Evolutionary conservation across 2,888 invertebrate genomes (phyloP).

Genomic region (Tetramorium bicarinatum): DNA sequence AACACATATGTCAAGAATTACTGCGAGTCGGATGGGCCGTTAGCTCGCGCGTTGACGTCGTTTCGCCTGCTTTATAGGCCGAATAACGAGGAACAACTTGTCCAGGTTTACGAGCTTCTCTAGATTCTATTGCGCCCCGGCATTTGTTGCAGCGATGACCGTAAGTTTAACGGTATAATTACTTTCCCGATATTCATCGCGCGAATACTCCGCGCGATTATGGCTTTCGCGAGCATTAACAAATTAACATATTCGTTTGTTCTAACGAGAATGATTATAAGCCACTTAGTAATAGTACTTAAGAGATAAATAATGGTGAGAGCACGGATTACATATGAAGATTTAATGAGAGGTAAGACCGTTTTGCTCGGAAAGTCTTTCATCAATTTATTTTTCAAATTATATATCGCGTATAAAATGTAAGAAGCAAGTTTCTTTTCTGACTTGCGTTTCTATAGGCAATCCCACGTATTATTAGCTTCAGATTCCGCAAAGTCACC

Average conservation of each 20-base stretch:
- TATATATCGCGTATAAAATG: background rate
- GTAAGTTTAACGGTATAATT: constrained; percentile 55
- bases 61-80: constrained; percentile 49
- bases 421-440: background rate
- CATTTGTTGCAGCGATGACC: constrained; percentile 51
- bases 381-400: background rate
- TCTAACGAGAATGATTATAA: constrained; percentile 9
- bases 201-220: constrained; percentile 35
- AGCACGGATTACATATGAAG: background rate
- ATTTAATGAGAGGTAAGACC: background rate
- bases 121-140: constrained; percentile 45
- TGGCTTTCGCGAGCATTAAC: constrained; percentile 26
- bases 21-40: constrained; percentile 48
- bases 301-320: constrained; percentile 1
- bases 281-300: constrained; percentile 1
- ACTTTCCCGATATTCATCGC: constrained; percentile 49
- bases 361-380: background rate
- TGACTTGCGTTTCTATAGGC: background rate
- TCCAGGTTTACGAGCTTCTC: constrained; percentile 51
- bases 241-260: constrained; percentile 40
- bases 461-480: constrained; percentile 10
- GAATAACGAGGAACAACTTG: constrained; percentile 52
- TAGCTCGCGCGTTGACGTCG: constrained; percentile 31
- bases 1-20: constrained; percentile 38
- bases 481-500: background rate